Evolutionary conservation across 2,888 invertebrate genomes (phyloP).

Genomic region (Synanthedon tipuliformis): DNA sequence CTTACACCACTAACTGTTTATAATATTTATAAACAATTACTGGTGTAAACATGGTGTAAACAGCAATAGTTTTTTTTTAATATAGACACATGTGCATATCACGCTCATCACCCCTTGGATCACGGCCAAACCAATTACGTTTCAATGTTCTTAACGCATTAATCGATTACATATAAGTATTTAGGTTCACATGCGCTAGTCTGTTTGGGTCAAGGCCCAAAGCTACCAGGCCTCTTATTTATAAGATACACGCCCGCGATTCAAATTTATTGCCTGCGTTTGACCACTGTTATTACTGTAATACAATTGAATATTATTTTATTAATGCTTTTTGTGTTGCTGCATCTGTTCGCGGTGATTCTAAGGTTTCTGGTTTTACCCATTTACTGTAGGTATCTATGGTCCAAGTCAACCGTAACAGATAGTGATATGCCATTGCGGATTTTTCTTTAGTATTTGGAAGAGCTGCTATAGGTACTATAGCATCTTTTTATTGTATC

Average conservation of each 20-base stretch:
- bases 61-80: neutral
- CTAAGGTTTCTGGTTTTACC: too few species aligned
- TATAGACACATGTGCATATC: neutral
- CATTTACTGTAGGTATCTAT: too few species aligned
- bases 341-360: neutral
- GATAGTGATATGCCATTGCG: too few species aligned
- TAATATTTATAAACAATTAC: too few species aligned
- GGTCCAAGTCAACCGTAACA: too few species aligned
- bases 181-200: neutral
- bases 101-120: neutral
- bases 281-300: constrained; percentile 40
- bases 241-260: constrained; percentile 21
- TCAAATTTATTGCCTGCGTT: constrained; percentile 46
- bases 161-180: neutral
- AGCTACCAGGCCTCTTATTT: neutral
- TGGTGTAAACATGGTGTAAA: too few species aligned
- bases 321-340: constrained; percentile 17
- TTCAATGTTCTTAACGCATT: neutral
- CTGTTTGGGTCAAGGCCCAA: constrained; percentile 21
- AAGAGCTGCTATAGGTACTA: too few species aligned
- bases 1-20: too few species aligned
- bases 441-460: too few species aligned
- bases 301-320: constrained; percentile 48
- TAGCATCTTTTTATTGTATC: too few species aligned
- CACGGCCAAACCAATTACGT: neutral